A percentile compares a stretch with the other conserved stretches of the same genome.
These are phyloP conservation scores for Cygnus olor DNA, from an alignment of 2,797 vertebrate genomes.

Conservation along the genomic window DNA sequence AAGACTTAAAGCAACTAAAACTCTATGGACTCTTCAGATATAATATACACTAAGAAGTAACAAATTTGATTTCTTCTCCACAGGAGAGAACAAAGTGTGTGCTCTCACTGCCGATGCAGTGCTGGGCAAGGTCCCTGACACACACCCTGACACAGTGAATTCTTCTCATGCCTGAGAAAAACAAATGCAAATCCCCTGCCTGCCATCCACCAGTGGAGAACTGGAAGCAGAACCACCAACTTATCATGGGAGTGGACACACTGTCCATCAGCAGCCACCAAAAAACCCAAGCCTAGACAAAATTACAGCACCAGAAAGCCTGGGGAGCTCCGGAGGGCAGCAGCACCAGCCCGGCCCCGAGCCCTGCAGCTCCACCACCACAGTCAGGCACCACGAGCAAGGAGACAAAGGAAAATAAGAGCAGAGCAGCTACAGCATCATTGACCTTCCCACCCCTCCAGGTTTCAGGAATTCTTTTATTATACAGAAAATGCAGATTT, in stretches of 20 bases:
- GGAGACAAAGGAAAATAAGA: no score
- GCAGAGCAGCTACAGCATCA: accelerated
- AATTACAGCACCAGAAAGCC: neutral
- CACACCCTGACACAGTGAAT: neutral
- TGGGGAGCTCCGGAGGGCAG: neutral
- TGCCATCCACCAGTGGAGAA: neutral
- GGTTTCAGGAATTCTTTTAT: neutral
- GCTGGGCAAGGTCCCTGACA: constrained; percentile 37
- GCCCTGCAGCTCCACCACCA: no score
- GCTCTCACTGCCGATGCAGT: constrained; percentile 24
- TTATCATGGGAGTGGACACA: neutral
- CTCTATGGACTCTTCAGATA: neutral
- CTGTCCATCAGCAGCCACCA: neutral
- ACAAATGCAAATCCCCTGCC: neutral
- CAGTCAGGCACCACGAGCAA: no score
- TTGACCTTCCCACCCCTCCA: accelerated
- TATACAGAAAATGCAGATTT: neutral
- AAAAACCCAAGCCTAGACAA: neutral
- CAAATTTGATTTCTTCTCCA: neutral
- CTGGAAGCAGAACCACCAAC: neutral
- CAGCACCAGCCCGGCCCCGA: no score
- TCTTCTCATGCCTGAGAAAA: constrained; percentile 10
- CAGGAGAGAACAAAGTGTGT: neutral
- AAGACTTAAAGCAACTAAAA: neutral
- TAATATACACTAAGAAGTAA: neutral